A percentile compares a stretch with the other conserved stretches of the same genome.
These are phyloP conservation scores for Temnopleurus reevesii DNA, from an alignment of 53 echinoderm and acorn worm genomes.

Conservation along the genomic window DNA sequence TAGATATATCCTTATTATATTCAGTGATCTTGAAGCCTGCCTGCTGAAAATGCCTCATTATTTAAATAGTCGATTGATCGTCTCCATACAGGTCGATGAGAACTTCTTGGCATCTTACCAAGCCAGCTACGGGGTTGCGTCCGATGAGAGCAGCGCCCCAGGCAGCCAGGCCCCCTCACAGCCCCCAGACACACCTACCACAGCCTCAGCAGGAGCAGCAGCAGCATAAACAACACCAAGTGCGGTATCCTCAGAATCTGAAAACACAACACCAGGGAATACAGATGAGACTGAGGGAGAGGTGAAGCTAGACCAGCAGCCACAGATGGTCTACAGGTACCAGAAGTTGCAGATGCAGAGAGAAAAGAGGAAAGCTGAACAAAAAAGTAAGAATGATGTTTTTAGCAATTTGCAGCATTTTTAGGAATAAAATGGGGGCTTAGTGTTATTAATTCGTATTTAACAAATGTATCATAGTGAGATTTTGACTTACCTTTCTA, in stretches of 20 bases:
- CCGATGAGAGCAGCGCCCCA: constrained; percentile 2
- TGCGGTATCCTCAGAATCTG: not conserved
- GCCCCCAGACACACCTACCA: too few species aligned
- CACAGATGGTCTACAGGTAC: constrained; percentile 37
- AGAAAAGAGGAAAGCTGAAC: constrained; percentile 54
- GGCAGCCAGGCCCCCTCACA: not conserved
- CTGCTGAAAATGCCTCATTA: too few species aligned
- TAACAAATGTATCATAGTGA: too few species aligned
- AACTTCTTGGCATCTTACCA: constrained; percentile 94
- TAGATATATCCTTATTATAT: too few species aligned
- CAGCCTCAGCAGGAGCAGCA: not conserved
- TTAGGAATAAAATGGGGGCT: too few species aligned
- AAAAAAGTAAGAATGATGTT: constrained; percentile 17
- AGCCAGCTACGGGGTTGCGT: constrained; percentile 81
- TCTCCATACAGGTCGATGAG: constrained; percentile 78
- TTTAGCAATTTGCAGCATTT: too few species aligned
- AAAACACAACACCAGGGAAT: not conserved
- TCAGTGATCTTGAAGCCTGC: too few species aligned
- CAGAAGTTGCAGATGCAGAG: constrained; percentile 55
- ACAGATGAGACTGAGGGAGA: constrained; percentile 14
- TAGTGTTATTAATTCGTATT: too few species aligned
- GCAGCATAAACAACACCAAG: constrained; percentile 26
- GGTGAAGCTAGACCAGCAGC: constrained; percentile 39
- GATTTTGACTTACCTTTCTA: too few species aligned
- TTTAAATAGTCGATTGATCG: not conserved